These are phyloP conservation scores for Microtus richardsoni DNA, from an alignment of 2,113 vertebrate genomes.

Conservation along the genomic window DNA sequence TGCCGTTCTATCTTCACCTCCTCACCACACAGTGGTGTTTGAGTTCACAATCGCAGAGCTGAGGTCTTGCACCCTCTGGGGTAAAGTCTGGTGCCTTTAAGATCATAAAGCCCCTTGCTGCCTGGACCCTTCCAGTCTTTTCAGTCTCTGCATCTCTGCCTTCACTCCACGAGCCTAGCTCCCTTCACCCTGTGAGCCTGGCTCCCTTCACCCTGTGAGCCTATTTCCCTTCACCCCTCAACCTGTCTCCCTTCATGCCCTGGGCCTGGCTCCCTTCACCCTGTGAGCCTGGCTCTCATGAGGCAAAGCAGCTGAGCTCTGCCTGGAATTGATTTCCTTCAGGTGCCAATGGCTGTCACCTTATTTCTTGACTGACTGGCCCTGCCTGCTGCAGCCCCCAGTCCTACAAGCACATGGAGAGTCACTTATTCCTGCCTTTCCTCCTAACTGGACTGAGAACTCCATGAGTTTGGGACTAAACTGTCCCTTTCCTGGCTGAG, in stretches of 20 bases:
- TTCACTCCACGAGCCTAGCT: background rate
- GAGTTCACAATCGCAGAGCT: background rate
- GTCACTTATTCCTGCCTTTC: background rate
- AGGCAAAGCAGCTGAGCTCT: background rate
- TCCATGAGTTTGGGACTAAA: background rate
- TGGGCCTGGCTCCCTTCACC: background rate
- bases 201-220: too few relatives aligned
- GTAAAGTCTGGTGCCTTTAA: background rate
- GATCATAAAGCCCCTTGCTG: background rate
- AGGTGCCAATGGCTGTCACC: background rate
- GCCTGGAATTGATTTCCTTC: background rate
- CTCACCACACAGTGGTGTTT: background rate
- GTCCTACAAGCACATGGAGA: accelerated
- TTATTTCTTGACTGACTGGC: background rate
- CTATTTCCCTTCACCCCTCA: background rate
- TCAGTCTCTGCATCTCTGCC: background rate
- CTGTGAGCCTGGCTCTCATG: background rate
- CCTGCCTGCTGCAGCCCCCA: background rate
- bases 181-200: too few relatives aligned
- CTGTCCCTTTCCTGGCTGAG: background rate
- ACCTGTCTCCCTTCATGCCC: background rate
- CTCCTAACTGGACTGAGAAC: background rate
- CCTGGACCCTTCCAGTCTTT: too few relatives aligned
- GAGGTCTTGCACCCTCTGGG: background rate
- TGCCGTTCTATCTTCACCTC: background rate